Base-by-base conservation (phyloP, 2,113 vertebrate genomes). In the Ceyx margarethae region DNA sequence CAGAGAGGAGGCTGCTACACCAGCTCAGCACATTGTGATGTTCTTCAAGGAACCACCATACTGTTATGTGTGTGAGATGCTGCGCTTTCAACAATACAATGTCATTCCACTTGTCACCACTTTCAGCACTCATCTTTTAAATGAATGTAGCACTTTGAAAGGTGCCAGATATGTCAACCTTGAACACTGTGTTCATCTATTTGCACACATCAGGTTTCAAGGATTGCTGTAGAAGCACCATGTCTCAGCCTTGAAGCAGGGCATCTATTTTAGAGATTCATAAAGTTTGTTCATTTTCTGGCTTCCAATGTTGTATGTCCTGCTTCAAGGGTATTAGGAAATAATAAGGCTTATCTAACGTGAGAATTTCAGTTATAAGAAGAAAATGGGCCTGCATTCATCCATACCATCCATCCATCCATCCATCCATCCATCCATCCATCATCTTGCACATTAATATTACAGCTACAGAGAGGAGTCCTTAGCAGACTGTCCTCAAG, bases 21-120 rank as follows among this genome's bases (percentile, higher is more conserved):
- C 37, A 4, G 6, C 12, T 14, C 35, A 53, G 21, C 57, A 48
- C 81, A 60, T 28, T 11, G 13, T 3, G 20, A 43, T 18, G 7
- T 8, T 84, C 35, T 65, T 14, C 28, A 42, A 58, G 61, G 50
- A 35, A 11, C 14, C 0, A 0, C 35, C 23, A 42, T 26, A 29
- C 7, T 28, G 10, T 26, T 29, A 16, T 35, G 23, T 0, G 0
- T n/a, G 48, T 19, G 8, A 84, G 77, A 48, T 26, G 22, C 15
- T 51, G 25, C 43, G 83, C 28, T 67, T 78, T 40, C 12, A 50
- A 84, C 12, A 86, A 75, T 25, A 58, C 43, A 75, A 8, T 51
- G 46, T 72, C 69, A 81, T 81, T 75, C 10, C 48, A 86, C 29
- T 60, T 87, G 25, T 40, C 51, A 71, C 7, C 1, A 1, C 46